Evolutionary conservation across 2,797 vertebrate genomes (phyloP).

Genomic region (Orientallactaga sibirica): DNA sequence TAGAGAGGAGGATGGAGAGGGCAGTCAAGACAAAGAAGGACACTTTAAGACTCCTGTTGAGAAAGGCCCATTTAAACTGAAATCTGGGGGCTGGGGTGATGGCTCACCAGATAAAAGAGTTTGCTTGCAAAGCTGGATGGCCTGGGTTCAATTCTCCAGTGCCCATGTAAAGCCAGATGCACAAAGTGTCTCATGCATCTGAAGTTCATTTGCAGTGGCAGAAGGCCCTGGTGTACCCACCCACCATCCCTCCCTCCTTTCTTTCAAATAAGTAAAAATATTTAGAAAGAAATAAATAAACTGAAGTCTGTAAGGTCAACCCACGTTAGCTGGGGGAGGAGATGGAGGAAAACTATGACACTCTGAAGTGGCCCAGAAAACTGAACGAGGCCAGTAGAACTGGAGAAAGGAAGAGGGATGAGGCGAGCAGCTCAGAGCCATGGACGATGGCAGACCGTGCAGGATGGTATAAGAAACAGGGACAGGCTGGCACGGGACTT

Average conservation of each 20-base stretch:
- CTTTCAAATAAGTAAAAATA: too few species aligned
- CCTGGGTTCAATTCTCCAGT: too few species aligned
- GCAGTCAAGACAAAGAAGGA: constrained; percentile 2
- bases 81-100: neutral
- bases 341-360: neutral
- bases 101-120: too few species aligned
- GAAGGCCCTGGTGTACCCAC: too few species aligned
- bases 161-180: too few species aligned
- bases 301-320: constrained; percentile 54
- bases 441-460: too few species aligned
- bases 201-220: too few species aligned
- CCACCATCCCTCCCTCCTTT: too few species aligned
- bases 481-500: neutral
- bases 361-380: constrained; percentile 39
- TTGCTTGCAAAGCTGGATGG: too few species aligned
- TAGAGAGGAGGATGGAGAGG: neutral
- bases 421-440: neutral
- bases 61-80: constrained; percentile 31
- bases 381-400: neutral
- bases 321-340: constrained; percentile 24
- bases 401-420: too few species aligned
- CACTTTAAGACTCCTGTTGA: neutral
- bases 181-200: too few species aligned
- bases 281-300: neutral
- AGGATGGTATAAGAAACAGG: neutral